Base-by-base conservation (phyloP, 2,888 invertebrate species). In the Limnephilus marmoratus region DNA sequence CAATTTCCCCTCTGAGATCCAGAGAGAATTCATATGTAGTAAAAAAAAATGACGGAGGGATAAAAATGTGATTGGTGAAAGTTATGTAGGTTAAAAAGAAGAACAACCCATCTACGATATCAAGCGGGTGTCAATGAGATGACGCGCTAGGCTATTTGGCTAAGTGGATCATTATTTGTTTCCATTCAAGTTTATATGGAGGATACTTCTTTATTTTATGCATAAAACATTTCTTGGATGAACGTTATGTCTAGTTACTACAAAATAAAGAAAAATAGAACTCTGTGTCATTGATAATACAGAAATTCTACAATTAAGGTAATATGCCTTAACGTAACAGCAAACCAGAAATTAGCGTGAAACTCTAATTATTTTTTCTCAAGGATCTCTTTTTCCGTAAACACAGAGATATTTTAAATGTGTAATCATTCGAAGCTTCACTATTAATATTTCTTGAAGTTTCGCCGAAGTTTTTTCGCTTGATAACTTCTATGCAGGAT, bases 401-500 rank as follows among this genome's bases (percentile, higher is more conserved):
- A n/a, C n/a, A 24, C 9, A 68, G 2, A 68, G 31, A 85, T 11
- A 18, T 37, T 37, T 83, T 18, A 18, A 85, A 85, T 85, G 18
- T 85, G 24, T 41, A 85, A 85, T 68, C 34, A 41, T 85, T 41
- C 85, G 15, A 12, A 85, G 41, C 41, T 85, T 85, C 34, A 85
- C 41, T 85, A 85, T 45, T 45, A 12, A 45, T 85, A 24, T 85
- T 85, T 85, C 85, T 7, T 24, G 37, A 85, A 37, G 24, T 80
- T 80, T 89, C 41, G 34, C 37, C 37, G 3, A 80, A 89, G 80
- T 80, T 41, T 37, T 88, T 89, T 81, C 41, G 18, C 81, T 7
- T 24, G 81, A 89, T 88, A 88, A 80, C 88, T 89, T 86, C 41
- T 18, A 89, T 89, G 80, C 81, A 37, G 88, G 37, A 89, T 89